Conservation (phyloP, 2,888 invertebrate genomes). For the Ophion slaviceki region DNA sequence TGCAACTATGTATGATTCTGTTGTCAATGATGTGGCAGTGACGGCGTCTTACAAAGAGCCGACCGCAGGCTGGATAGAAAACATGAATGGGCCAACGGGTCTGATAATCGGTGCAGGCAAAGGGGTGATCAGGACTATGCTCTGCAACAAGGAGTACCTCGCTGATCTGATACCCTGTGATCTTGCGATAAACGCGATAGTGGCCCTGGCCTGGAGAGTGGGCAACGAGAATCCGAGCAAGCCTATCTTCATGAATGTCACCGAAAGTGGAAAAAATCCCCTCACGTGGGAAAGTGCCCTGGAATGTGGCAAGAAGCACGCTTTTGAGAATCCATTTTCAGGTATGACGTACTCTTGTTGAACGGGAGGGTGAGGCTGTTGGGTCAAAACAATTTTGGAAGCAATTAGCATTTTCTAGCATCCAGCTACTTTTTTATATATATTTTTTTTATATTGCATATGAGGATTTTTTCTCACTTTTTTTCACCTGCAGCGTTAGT, state of each 20-base stretch:
- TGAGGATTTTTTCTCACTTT: no score
- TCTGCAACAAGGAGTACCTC: conserved; percentile 86
- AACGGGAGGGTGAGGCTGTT: not conserved
- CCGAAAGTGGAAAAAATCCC: conserved; percentile 90
- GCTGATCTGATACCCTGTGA: conserved; percentile 93
- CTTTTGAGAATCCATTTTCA: conserved; percentile 86
- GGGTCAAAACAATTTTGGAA: not conserved
- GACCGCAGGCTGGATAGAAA: conserved; percentile 95
- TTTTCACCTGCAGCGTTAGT: no score
- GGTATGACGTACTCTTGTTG: conserved; percentile 68
- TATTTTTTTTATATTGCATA: no score
- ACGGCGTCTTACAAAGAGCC: conserved; percentile 92
- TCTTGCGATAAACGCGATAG: conserved; percentile 91
- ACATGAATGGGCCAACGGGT: conserved; percentile 95
- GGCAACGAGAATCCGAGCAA: conserved; percentile 83
- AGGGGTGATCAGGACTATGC: conserved; percentile 94
- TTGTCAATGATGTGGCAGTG: conserved; percentile 84
- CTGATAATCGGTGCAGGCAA: conserved; percentile 92
- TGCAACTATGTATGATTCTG: no score
- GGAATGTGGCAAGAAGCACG: conserved; percentile 86
- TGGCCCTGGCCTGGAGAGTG: conserved; percentile 89
- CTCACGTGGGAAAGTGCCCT: conserved; percentile 94
- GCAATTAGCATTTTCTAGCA: not conserved
- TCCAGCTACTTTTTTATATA: not conserved
- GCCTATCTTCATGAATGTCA: conserved; percentile 90